Conservation (phyloP, 1,140 invertebrate genomes). For the Drosophila dunni region DNA sequence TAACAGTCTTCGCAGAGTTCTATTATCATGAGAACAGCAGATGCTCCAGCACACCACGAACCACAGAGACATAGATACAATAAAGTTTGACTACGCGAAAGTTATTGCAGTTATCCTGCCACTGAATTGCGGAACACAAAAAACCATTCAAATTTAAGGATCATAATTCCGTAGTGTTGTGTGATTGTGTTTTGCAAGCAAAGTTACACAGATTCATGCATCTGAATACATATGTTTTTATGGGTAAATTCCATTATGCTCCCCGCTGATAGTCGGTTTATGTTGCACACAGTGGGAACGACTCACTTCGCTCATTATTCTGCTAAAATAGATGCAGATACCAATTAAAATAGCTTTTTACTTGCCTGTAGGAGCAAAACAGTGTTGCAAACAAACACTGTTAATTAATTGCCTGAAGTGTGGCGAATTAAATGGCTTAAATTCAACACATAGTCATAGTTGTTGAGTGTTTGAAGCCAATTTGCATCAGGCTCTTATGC, state of each 20-base stretch:
- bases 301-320: no score
- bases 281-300: not conserved
- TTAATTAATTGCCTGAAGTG: not conserved
- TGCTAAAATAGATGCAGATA: not conserved
- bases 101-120: conserved; percentile 48
- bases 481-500: conserved; percentile 4
- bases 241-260: not conserved
- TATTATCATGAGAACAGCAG: conserved; percentile 50
- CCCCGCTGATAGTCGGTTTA: not conserved
- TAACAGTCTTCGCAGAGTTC: conserved; percentile 44
- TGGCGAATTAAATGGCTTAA: not conserved
- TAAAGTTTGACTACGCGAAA: conserved; percentile 52
- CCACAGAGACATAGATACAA: conserved; percentile 10
- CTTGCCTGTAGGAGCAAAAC: no score
- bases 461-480: conserved; percentile 30
- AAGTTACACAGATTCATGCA: not conserved
- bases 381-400: no score
- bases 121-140: conserved; percentile 20
- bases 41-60: conserved; percentile 14
- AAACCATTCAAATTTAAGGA: conserved; percentile 36
- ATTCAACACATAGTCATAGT: not conserved
- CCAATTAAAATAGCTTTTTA: not conserved
- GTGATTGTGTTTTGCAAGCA: conserved; percentile 7
- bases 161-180: not conserved
- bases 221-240: not conserved